A percentile compares a stretch with the other conserved stretches of the same genome.
These are phyloP conservation scores for Microchrysa polita DNA, from an alignment of 2,888 invertebrate species.

Conservation along the genomic window DNA sequence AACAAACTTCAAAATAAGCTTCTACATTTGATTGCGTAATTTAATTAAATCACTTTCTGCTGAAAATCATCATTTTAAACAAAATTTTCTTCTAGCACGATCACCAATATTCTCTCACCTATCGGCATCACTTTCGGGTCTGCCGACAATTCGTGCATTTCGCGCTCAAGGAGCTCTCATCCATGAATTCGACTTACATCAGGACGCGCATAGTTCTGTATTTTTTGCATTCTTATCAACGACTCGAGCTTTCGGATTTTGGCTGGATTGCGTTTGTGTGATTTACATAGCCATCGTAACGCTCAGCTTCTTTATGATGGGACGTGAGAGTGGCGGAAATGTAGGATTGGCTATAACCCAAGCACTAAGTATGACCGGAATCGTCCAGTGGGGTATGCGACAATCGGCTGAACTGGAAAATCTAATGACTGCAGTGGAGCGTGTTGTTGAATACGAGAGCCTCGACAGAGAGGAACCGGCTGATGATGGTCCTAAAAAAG, in stretches of 20 bases:
- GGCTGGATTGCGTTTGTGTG: constrained; percentile 89
- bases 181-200: constrained; percentile 82
- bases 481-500: constrained; percentile 72
- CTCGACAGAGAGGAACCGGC: constrained; percentile 69
- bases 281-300: constrained; percentile 87
- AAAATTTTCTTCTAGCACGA: constrained; percentile 80
- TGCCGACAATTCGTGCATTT: constrained; percentile 92
- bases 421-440: constrained; percentile 91
- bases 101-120: constrained; percentile 95
- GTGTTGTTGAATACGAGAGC: constrained; percentile 74
- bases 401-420: constrained; percentile 91
- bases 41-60: no score
- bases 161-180: constrained; percentile 81
- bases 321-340: constrained; percentile 74
- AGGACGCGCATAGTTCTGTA: constrained; percentile 88
- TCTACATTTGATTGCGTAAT: no score
- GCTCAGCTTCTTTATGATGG: constrained; percentile 73
- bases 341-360: constrained; percentile 84
- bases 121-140: constrained; percentile 87
- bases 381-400: constrained; percentile 83
- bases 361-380: constrained; percentile 79
- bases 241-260: constrained; percentile 92
- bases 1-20: no score
- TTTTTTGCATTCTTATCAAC: constrained; percentile 91
- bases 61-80: neutral